A percentile compares a stretch with the other conserved stretches of the same genome.
Conservation (phyloP, 2,888 invertebrate genomes). For the Dryadula phaetusa region DNA sequence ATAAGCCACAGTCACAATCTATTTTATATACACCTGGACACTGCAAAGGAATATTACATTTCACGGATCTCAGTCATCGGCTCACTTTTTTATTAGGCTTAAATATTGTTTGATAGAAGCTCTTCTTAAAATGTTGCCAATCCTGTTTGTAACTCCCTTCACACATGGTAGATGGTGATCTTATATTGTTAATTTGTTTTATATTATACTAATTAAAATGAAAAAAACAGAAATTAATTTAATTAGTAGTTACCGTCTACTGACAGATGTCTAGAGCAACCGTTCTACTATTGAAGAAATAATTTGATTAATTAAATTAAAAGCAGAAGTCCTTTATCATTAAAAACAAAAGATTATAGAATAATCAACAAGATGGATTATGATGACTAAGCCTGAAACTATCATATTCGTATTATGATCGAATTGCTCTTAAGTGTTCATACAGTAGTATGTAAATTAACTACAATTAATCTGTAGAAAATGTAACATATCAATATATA, state of each 20-base stretch:
- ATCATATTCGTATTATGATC: no score
- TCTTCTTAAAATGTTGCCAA: no score
- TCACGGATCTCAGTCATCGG: no score
- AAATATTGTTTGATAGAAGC: no score
- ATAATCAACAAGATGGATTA: conserved; percentile 11
- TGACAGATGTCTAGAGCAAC: conserved; percentile 11
- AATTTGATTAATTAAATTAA: conserved; percentile 14
- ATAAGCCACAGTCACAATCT: no score
- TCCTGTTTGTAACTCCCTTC: no score
- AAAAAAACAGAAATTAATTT: conserved; percentile 4
- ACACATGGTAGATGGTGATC: not conserved
- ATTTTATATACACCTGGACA: no score
- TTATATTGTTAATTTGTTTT: not conserved
- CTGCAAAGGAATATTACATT: no score
- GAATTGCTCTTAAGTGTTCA: not conserved
- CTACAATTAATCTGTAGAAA: no score
- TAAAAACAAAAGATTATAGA: conserved; percentile 20
- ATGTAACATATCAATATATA: no score
- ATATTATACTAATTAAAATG: not conserved
- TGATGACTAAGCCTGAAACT: not conserved
- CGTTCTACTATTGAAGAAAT: conserved; percentile 4
- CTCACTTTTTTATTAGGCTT: no score
- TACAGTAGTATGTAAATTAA: no score
- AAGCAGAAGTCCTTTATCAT: not conserved
- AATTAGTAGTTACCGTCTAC: not conserved